Percentiles rank a stretch among this genome's conserved stretches.
Evolutionary conservation across 2,888 invertebrate species (phyloP).

Genomic region (Prenolepis imparis): DNA sequence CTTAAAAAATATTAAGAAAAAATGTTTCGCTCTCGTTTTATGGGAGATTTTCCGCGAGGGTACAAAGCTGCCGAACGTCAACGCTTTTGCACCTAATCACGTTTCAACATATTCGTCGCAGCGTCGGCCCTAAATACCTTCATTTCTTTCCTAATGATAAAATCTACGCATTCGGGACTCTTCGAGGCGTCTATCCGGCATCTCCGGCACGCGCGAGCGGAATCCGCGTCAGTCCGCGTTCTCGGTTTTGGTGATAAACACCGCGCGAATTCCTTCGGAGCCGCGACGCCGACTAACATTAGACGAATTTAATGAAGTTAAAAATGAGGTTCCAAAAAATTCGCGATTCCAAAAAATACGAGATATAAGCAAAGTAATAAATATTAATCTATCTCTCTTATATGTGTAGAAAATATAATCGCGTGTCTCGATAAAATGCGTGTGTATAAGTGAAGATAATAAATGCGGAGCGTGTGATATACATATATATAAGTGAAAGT

Average conservation of each 20-base stretch:
- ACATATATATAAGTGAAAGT: no score
- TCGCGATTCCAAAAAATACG: background rate
- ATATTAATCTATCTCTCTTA: background rate
- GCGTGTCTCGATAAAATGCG: no score
- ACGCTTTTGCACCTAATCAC: no score
- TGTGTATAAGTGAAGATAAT: background rate
- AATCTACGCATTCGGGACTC: background rate
- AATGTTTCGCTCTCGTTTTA: no score
- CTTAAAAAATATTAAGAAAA: no score
- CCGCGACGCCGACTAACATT: background rate
- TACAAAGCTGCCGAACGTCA: no score
- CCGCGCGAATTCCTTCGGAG: conserved; percentile 13
- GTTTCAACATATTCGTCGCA: no score
- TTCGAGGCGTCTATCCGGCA: conserved; percentile 20
- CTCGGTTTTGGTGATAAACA: conserved; percentile 12
- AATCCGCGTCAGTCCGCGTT: conserved; percentile 16
- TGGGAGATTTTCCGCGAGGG: no score
- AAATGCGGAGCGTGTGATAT: no score
- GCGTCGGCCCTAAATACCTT: no score
- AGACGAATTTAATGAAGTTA: background rate
- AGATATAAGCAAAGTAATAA: background rate
- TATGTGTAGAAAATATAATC: background rate
- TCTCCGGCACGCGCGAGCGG: conserved; percentile 31
- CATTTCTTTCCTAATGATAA: no score
- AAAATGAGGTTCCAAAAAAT: background rate